A percentile compares a stretch with the other conserved stretches of the same genome.
These are phyloP conservation scores for Corythoichthys intestinalis DNA, from an alignment of 2,113 vertebrate species.

Conservation along the genomic window DNA sequence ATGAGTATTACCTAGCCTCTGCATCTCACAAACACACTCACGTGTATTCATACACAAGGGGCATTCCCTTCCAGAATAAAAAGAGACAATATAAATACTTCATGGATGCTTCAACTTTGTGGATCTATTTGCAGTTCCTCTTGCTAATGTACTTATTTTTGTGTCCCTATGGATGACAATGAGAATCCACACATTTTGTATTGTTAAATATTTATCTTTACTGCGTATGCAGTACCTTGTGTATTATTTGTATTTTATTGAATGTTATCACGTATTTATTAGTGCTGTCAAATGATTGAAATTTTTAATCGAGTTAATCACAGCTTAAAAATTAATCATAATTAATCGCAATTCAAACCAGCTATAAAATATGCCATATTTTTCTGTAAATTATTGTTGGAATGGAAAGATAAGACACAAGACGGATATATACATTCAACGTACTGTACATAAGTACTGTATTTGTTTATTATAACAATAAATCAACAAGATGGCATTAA, in stretches of 20 bases:
- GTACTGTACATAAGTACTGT: no score
- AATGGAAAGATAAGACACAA: no score
- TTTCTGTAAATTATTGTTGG: no score
- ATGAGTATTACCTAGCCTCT: slow-evolving; percentile 58
- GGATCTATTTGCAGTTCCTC: slow-evolving; percentile 18
- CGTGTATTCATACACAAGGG: slow-evolving; percentile 32
- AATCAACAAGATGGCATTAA: no score
- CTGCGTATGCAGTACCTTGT: background rate
- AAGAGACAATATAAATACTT: slow-evolving; percentile 9
- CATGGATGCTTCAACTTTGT: slow-evolving; percentile 30
- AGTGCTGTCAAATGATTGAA: no score
- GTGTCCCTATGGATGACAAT: background rate
- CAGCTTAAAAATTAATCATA: no score
- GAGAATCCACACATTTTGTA: background rate
- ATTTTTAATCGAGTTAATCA: no score
- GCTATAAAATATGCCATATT: no score
- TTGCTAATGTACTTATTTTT: background rate
- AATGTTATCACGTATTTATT: background rate
- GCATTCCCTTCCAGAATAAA: slow-evolving; percentile 54
- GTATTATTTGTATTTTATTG: background rate
- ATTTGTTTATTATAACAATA: no score
- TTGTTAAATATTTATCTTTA: background rate
- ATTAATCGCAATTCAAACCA: no score
- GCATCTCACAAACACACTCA: slow-evolving; percentile 40
- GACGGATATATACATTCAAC: no score